Conservation (phyloP, 2,797 vertebrate genomes). For the Crypturellus tataupa region DNA sequence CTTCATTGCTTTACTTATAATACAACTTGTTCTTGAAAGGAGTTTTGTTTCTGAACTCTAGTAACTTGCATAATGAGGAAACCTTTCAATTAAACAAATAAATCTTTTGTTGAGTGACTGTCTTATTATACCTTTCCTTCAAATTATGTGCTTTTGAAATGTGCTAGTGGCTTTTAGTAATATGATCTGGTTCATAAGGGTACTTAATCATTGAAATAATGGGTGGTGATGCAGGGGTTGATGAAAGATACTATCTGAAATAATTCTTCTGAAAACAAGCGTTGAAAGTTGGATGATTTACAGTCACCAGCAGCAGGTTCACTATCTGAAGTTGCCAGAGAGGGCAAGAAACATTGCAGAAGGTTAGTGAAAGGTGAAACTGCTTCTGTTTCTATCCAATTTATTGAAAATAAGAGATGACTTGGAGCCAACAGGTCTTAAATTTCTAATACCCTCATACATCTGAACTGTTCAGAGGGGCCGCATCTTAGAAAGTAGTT, state of each 20-base stretch:
- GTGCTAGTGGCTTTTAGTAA: not conserved
- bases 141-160: slow-evolving; percentile 15
- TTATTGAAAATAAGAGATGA: not conserved
- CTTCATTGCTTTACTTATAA: not conserved
- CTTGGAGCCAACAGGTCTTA: not conserved
- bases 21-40: not conserved
- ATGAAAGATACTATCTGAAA: not conserved
- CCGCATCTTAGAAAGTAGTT: not conserved
- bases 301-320: not conserved
- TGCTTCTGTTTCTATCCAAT: not conserved
- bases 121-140: not conserved
- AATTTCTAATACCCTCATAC: not conserved
- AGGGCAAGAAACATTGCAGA: not conserved
- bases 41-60: not conserved
- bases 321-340: not conserved
- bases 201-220: not conserved
- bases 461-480: not conserved
- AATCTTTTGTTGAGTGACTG: not conserved
- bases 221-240: not conserved
- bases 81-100: not conserved
- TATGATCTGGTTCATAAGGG: not conserved
- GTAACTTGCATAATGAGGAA: not conserved
- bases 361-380: not conserved
- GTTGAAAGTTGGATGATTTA: not conserved
- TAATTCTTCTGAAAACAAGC: not conserved